Conservation (phyloP, 1,140 invertebrate genomes). For the Pseudomyrmex flavicornis region DNA sequence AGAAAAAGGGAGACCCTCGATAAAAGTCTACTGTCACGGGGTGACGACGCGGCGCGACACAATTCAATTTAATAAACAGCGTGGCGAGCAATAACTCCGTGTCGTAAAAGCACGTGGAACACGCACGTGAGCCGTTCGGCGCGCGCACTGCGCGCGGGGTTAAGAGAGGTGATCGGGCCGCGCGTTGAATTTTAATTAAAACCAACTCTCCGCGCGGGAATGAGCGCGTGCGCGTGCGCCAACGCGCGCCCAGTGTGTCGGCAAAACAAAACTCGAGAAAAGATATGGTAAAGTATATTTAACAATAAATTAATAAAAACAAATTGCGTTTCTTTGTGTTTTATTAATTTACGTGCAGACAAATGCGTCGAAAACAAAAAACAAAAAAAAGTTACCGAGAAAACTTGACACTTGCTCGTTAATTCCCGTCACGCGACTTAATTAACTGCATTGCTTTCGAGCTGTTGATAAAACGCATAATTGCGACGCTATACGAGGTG, state of each 20-base stretch:
- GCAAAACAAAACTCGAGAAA: no score
- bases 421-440: background rate
- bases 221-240: background rate
- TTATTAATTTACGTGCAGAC: no score
- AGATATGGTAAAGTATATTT: no score
- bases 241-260: background rate
- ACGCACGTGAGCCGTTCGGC: slow-evolving; percentile 35
- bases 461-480: background rate
- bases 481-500: background rate
- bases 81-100: slow-evolving; percentile 59
- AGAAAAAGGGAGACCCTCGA: slow-evolving; percentile 3
- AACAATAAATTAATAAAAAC: no score
- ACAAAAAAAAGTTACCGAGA: background rate
- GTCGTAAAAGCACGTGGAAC: slow-evolving; percentile 67
- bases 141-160: slow-evolving; percentile 8
- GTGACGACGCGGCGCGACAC: slow-evolving; percentile 53
- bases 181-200: slow-evolving; percentile 52
- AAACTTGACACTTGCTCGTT: no score
- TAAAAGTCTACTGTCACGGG: slow-evolving; percentile 28
- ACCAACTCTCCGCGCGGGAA: slow-evolving; percentile 11
- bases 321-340: no score
- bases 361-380: background rate
- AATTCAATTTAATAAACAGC: slow-evolving; percentile 71
- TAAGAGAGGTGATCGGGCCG: slow-evolving; percentile 44
- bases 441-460: slow-evolving; percentile 3